Evolutionary conservation across 2,888 invertebrate species (phyloP), one percentile per base, ranked within the genome.

Genomic region (Pseudococcus viburni): DNA sequence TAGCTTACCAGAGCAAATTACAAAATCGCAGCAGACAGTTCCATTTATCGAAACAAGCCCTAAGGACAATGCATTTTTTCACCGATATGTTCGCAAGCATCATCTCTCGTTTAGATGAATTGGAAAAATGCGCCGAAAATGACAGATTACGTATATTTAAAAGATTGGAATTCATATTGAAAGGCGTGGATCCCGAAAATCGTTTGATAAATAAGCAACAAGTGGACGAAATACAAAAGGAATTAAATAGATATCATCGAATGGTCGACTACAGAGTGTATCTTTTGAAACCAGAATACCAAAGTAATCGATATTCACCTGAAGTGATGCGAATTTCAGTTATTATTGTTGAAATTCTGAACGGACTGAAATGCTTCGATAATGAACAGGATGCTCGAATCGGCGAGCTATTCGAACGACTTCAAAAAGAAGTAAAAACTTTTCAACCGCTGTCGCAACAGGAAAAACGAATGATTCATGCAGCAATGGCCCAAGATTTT

Each of bases 391-490:
- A 91, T 89, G 77, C 84, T 0, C 68, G 73, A 46, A 77, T 90
- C n/a, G 90, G 90, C 80, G 89, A 80, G 9, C 26, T 89, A 39
- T 88, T 90, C 42, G 84, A 89, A 22, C 84, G 89, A n/a, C 89
- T 91, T 8, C 73, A 89, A 17, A 89, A 90, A 83, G 84, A 88
- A 77, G 48, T 90, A 12, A 89, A 90, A 46, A 88, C 88, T 46
- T 68, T 89, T 48, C 84, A 91, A 19, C 90, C 89, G n/a, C 90
- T 93, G 42, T 91, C 92, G 0, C 91, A 92, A 1, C 89, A 90
- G 9, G 94, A 95, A 90, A 92, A 93, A 64, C 90, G 91, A 26
- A 91, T 93, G 91, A 93, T 95, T 84, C 86, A 90, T 84, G 3
- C 68, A 64, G 89, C 89, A 0, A 90, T 90, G 90, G 48, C 85